Percentiles rank a stretch among this genome's conserved stretches.
Evolutionary conservation across 2,888 invertebrate species (phyloP).

Genomic region (Euclidia mi): DNA sequence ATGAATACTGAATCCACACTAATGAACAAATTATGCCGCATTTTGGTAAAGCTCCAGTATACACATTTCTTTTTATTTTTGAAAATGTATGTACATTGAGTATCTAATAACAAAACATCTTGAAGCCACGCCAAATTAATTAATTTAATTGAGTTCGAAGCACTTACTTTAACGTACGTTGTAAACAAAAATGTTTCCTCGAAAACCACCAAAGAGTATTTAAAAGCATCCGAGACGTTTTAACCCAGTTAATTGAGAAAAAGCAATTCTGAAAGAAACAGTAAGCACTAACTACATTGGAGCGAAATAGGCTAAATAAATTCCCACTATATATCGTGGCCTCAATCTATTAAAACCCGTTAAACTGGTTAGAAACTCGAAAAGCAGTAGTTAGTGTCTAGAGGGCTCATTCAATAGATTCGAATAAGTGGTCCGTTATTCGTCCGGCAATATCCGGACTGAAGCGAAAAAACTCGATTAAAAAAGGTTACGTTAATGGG

Average conservation of each 20-base stretch:
- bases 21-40: too few relatives aligned
- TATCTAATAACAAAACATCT: too few relatives aligned
- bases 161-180: conserved; percentile 2
- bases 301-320: conserved; percentile 62
- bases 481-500: conserved; percentile 83
- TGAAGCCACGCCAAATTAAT: background rate
- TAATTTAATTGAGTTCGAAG: conserved; percentile 5
- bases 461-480: conserved; percentile 80
- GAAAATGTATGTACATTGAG: too few relatives aligned
- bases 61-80: too few relatives aligned
- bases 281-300: conserved; percentile 32
- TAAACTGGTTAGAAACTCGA: conserved; percentile 79
- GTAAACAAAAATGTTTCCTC: conserved; percentile 8
- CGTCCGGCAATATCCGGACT: conserved; percentile 82
- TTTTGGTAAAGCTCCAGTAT: too few relatives aligned
- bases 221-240: conserved; percentile 10
- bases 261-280: conserved; percentile 34
- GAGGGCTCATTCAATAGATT: conserved; percentile 80
- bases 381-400: conserved; percentile 81
- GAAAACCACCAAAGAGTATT: conserved; percentile 1
- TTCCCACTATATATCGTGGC: conserved; percentile 69
- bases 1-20: too few relatives aligned
- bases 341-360: conserved; percentile 79
- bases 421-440: conserved; percentile 82
- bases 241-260: conserved; percentile 26